A percentile compares a stretch with the other conserved stretches of the same genome.
phyloP scores from a whole-genome alignment of 2,113 vertebrate species.

The Scolopax mira region DNA sequence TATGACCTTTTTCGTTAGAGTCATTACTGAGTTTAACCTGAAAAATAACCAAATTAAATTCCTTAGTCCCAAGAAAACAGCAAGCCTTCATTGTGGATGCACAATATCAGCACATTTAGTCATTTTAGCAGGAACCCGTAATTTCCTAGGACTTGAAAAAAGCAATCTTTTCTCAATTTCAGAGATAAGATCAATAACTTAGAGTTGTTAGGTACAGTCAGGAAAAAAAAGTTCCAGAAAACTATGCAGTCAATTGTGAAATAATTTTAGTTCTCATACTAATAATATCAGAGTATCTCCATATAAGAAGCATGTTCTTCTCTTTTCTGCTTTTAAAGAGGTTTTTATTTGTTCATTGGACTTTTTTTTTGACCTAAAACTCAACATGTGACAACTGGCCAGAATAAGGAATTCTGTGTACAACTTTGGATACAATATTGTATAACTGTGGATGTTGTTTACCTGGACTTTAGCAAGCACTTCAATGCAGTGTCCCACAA shows the following conservation, averaged over 20 bases:
- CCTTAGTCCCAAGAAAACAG: neutral
- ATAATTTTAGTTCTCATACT: neutral
- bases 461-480: no score
- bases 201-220: neutral
- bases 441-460: no score
- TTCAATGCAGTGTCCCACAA: no score
- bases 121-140: neutral
- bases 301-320: neutral
- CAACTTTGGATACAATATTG: no score
- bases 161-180: neutral
- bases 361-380: neutral
- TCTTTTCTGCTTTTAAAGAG: neutral
- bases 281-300: neutral
- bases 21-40: neutral
- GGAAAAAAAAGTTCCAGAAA: neutral
- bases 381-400: neutral
- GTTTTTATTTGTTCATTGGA: neutral
- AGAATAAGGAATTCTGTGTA: neutral
- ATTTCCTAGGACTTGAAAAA: neutral
- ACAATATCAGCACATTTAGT: neutral
- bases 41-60: neutral
- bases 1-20: neutral
- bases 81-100: neutral
- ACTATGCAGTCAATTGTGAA: neutral
- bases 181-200: neutral